Percentiles rank a stretch among this genome's conserved stretches.
Evolutionary conservation across 2,888 invertebrate species (phyloP).

Genomic region (Nemapogon koenigi): DNA sequence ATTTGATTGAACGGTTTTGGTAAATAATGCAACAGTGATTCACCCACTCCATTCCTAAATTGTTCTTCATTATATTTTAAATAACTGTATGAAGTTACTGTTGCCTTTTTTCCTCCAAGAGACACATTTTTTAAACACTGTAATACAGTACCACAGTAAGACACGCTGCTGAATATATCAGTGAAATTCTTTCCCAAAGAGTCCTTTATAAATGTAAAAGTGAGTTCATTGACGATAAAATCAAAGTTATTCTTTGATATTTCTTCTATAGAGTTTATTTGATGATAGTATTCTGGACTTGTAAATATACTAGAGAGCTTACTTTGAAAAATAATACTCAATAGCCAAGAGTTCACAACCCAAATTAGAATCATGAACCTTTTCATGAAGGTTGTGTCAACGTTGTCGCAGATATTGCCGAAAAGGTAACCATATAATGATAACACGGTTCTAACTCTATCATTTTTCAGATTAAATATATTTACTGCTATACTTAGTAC

Average conservation of each 20-base stretch:
- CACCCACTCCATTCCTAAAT: slow-evolving; percentile 3
- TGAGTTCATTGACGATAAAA: slow-evolving; percentile 1
- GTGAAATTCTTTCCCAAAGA: slow-evolving; percentile 6
- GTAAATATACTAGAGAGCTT: slow-evolving; percentile 4
- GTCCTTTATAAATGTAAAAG: background rate
- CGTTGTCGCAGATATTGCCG: background rate
- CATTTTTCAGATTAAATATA: background rate
- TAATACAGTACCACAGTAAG: slow-evolving; percentile 1
- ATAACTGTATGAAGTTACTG: slow-evolving; percentile 1
- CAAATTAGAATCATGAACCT: slow-evolving; percentile 3
- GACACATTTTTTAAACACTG: slow-evolving; percentile 5
- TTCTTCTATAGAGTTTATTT: slow-evolving; percentile 7
- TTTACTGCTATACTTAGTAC: background rate
- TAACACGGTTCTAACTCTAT: slow-evolving; percentile 2
- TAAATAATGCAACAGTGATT: slow-evolving; percentile 1
- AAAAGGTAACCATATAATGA: slow-evolving; percentile 5
- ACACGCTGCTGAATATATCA: background rate
- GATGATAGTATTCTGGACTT: slow-evolving; percentile 4
- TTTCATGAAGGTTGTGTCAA: background rate
- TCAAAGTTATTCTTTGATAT: slow-evolving; percentile 1
- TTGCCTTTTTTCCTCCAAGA: slow-evolving; percentile 8
- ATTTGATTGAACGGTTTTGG: slow-evolving; percentile 5
- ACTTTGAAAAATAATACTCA: slow-evolving; percentile 2
- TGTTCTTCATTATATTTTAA: slow-evolving; percentile 1
- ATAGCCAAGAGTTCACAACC: slow-evolving; percentile 2